Evolutionary conservation across 2,888 invertebrate genomes (phyloP), one percentile per base, ranked within the genome.

Genomic region (Carterocephalus palaemon): DNA sequence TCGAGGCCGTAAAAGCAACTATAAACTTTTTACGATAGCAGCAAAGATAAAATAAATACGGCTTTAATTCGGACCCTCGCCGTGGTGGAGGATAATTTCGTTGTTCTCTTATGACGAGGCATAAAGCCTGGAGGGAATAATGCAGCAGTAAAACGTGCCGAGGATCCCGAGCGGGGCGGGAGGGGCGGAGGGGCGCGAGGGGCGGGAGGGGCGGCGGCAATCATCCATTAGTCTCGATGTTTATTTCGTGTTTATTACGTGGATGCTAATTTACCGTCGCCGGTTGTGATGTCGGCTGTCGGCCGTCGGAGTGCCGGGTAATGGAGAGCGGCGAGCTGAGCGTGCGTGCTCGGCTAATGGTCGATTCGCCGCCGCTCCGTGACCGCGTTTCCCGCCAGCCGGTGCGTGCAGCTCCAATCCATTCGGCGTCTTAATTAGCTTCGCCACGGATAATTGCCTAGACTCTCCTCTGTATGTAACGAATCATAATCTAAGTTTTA

Each of bases 141-240:
- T 33, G 49, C 45, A 52, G 51, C 41, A 55, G 52, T 52, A 49
- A 52, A 50, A 43, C 43, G 46, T 40, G 49, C 29, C 24, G 36
- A 26, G 34, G 36, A 31, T 31, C 23, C 47, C 49, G 41, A 42
- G 51, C 47, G 51, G 34, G 49, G 47, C 48, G 48, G 45, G 46
- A 47, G 50, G 34, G 57, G 52, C 49, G 53, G 49, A n/a, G n/a
- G n/a, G n/a, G n/a, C n/a, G n/a, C n/a, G n/a, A n/a, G n/a, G n/a
- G n/a, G n/a, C n/a, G n/a, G n/a, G n/a, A n/a, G n/a, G n/a, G 46
- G 48, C 43, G 51, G 53, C 46, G 50, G 64, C 75, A 70, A 80
- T 80, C 78, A 76, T 77, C 75, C 80, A 82, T 80, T 79, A 77
- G 79, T 77, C 67, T 77, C 72, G 75, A 79, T 74, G 75, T 77